A percentile compares a stretch with the other conserved stretches of the same genome.
These are phyloP conservation scores for Chondrosia reniformis DNA, from an alignment of 37 sponge, comb jelly and placozoan genomes.

Conservation along the genomic window DNA sequence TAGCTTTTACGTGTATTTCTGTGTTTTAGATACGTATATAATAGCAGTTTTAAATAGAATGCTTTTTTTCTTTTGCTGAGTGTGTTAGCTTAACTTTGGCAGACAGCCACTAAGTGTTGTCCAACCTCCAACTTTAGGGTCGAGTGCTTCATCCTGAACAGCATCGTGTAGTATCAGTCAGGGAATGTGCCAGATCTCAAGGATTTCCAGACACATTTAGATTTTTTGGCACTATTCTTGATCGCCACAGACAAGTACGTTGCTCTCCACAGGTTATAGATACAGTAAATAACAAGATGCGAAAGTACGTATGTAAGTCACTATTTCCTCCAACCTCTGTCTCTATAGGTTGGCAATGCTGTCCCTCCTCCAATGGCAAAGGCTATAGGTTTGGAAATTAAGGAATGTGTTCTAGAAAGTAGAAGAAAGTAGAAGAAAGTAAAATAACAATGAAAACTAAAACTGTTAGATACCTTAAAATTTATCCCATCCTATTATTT, in stretches of 20 bases:
- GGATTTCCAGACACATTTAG: slow-evolving; percentile 87
- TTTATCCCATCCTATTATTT: too few species aligned
- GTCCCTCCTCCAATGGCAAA: slow-evolving; percentile 91
- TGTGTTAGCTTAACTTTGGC: too few species aligned
- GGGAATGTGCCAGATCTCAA: slow-evolving; percentile 93
- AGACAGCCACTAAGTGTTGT: too few species aligned
- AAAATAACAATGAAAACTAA: too few species aligned
- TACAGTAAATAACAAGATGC: too few species aligned
- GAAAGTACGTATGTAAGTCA: background rate
- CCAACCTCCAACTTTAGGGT: too few species aligned
- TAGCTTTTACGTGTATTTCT: too few species aligned
- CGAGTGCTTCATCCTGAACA: slow-evolving; percentile 94
- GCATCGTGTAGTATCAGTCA: slow-evolving; percentile 85
- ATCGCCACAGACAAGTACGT: slow-evolving; percentile 79
- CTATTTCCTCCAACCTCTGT: background rate
- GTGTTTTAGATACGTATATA: too few species aligned
- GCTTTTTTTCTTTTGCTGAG: too few species aligned
- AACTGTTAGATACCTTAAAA: too few species aligned
- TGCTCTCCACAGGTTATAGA: background rate
- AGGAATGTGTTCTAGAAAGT: slow-evolving; percentile 33
- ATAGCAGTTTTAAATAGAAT: too few species aligned
- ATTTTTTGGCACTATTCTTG: slow-evolving; percentile 86
- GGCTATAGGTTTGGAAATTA: slow-evolving; percentile 85
- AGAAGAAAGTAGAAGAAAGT: too few species aligned
- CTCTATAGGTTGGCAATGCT: slow-evolving; percentile 84